Evolutionary conservation across 1,140 invertebrate genomes (phyloP).

Genomic region (Antheraea pernyi): DNA sequence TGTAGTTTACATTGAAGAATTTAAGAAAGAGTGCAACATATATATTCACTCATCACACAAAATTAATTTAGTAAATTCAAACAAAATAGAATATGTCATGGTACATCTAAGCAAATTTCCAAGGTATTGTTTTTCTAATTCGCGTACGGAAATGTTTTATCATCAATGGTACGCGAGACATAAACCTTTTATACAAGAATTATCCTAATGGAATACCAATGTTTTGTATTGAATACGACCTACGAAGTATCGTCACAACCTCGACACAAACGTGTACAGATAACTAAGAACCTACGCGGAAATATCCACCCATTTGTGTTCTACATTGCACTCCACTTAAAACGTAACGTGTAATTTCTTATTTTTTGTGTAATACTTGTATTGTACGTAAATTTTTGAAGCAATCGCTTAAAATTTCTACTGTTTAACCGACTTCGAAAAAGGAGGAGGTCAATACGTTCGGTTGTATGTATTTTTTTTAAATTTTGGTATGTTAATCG

Average conservation of each 20-base stretch:
- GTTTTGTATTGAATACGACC: slow-evolving; percentile 32
- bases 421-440: too few species aligned
- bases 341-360: slow-evolving; percentile 15
- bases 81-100: neutral
- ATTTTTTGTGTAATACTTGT: neutral
- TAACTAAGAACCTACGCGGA: slow-evolving; percentile 65
- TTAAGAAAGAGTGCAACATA: too few species aligned
- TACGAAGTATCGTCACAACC: slow-evolving; percentile 42
- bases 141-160: slow-evolving; percentile 33
- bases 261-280: slow-evolving; percentile 61
- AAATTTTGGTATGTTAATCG: too few species aligned
- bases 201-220: slow-evolving; percentile 52
- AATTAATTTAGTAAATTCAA: neutral
- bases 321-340: slow-evolving; percentile 30
- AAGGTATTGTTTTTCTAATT: neutral
- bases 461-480: too few species aligned
- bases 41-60: too few species aligned
- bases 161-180: slow-evolving; percentile 16
- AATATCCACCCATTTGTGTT: slow-evolving; percentile 37
- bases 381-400: neutral
- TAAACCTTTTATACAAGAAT: slow-evolving; percentile 3
- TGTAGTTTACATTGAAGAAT: too few species aligned
- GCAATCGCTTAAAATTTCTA: too few species aligned
- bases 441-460: too few species aligned
- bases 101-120: neutral